Conservation (phyloP, 2,113 vertebrate genomes). For the Corythoichthys haematopterus region DNA sequence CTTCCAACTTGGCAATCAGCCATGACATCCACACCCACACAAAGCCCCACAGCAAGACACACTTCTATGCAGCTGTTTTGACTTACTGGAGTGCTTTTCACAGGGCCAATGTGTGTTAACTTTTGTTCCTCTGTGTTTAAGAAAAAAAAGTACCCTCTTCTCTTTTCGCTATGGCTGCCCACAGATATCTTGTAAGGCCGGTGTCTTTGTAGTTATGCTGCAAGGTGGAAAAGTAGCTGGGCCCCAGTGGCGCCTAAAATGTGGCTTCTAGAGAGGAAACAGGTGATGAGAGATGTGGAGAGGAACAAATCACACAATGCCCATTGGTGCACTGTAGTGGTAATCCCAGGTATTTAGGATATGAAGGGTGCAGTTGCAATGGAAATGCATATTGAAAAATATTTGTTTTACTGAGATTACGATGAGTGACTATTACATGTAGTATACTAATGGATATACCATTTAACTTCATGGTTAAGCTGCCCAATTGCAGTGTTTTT, state of each 20-base stretch:
- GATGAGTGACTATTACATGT: background rate
- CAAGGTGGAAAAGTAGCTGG: slow-evolving; percentile 29
- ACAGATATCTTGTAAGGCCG: slow-evolving; percentile 14
- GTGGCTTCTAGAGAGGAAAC: slow-evolving; percentile 61
- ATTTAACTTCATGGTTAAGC: background rate
- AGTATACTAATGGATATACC: background rate
- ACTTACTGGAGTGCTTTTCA: slow-evolving; percentile 30
- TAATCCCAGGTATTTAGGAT: slow-evolving; percentile 62
- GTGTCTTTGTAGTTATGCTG: slow-evolving; percentile 57
- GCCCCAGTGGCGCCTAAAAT: slow-evolving; percentile 48
- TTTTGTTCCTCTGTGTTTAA: slow-evolving; percentile 23
- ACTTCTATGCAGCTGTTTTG: slow-evolving; percentile 33
- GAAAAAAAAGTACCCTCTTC: background rate
- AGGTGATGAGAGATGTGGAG: slow-evolving; percentile 61
- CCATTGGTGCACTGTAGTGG: slow-evolving; percentile 56
- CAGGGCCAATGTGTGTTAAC: slow-evolving; percentile 26
- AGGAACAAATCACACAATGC: slow-evolving; percentile 50
- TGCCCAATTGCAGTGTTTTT: slow-evolving; percentile 18
- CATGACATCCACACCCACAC: slow-evolving; percentile 41
- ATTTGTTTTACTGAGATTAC: background rate
- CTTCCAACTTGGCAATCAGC: slow-evolving; percentile 56
- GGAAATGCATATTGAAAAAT: slow-evolving; percentile 14
- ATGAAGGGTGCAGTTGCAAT: slow-evolving; percentile 38
- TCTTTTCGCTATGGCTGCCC: slow-evolving; percentile 21
- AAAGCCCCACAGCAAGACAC: slow-evolving; percentile 26